Evolutionary conservation across 2,797 vertebrate genomes (phyloP), one percentile per base, ranked within the genome.

Genomic region (Fringilla coelebs): DNA sequence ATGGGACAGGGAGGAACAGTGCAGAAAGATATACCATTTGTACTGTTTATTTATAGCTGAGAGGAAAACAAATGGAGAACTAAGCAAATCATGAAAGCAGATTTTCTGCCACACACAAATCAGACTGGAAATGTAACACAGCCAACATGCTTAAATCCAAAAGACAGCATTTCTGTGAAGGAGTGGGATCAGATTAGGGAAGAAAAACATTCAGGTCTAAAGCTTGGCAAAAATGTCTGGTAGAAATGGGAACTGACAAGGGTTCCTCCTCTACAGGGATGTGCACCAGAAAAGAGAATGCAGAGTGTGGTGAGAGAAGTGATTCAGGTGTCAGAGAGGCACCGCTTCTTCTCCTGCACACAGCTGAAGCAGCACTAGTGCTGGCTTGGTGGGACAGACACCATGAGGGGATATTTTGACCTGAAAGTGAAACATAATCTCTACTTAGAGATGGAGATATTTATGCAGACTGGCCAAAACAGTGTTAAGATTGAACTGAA

Each of bases 261-360:
- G 29, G 4, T 63, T 85, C 34, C 36, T 90, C 38, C 60, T 82
- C 28, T 3, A 3, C 31, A 92, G 13, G 5, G 8, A 55, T 25
- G 72, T 79, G 22, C 32, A 34, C 12, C 63, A 70, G 43, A 40
- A 45, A 73, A 62, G 16, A 1, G 2, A 84, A 57, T 48, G 49
- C 14, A 31, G 6, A 1, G 0, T 0, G 1, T 34, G 49, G n/a
- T 54, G 22, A 4, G 3, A 92, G 18, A 77, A n/a, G 13, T 14
- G 38, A 62, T 91, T 29, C 34, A 31, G 22, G 18, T 54, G 16
- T 81, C 62, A 38, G 46, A 57, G 36, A 34, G 25, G 11, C 48
- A 41, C 12, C 4, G 14, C 18, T 72, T 74, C 67, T 92, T 48
- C 65, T 78, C n/a, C 38, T 66, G 32, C 36, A 40, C 49, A 58